Base-by-base conservation (phyloP, 2,797 vertebrate genomes). In the Poeciliopsis infans region DNA sequence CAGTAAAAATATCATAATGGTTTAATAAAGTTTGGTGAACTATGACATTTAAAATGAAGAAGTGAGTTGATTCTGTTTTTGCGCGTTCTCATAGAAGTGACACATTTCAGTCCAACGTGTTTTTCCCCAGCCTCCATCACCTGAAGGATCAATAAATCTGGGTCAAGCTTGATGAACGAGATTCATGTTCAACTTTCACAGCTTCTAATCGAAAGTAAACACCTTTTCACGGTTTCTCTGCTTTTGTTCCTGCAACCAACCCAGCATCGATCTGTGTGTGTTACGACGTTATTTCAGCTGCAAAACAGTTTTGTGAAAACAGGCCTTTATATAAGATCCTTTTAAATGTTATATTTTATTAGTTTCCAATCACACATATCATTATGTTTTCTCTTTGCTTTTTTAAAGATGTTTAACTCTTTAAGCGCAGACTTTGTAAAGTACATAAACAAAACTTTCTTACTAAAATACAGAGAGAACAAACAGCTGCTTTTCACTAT, bases 271-370 rank as follows among this genome's bases (percentile, higher is more conserved):
- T 79, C 71, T 77, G 43, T 10, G n/a, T 51, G 36, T 59, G 25
- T 74, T 20, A 66, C 15, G 74, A 80, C 64, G 53, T 25, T 61
- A 59, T 83, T 84, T 12, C 8, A 33, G 28, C 7, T 87, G 76
- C 10, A 43, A 43, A 43, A 69, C 12, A 15, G 11, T 43, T 45
- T 28, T 25, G 41, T 28, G 25, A 28, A 70, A 70, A 70, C 41
- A 28, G 12, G 25, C 3, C 7, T n/a, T 43, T 69, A 45, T 70
- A n/a, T 5, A 43, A 15, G 10, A 69, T 43, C 23, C 13, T 39
- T 68, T 41, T 25, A 64, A 36, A 36, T 64, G 59, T 41, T 39
- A 12, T 23, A 68, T 68, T 12, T 41, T 43, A 12, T 15, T n/a
- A 43, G 11, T 43, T 69, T 25, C 66, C 10, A 7, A 15, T 69